Base-by-base conservation (phyloP, 2,888 invertebrate species). In the Galerucella nymphaeae region DNA sequence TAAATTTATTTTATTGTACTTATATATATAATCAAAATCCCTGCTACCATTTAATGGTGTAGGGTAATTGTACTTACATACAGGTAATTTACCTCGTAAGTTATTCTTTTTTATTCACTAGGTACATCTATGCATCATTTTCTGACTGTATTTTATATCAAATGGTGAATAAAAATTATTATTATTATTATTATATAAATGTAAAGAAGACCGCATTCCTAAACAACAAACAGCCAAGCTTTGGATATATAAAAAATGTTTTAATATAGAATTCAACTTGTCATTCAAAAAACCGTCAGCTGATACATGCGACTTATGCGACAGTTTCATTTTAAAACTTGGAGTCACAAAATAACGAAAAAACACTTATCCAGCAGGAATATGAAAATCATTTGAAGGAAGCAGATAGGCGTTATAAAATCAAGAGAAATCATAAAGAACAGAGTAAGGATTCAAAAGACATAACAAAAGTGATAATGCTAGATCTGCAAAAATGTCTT, bases 391-490 rank as follows among this genome's bases (percentile, higher is more conserved):
- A 74, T 48, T 59, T 71, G 45, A 68, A 69, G 23, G 74, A 71
- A 61, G 69, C 66, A 20, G 71, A 71, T 18, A 71, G 14, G 57
- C 55, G 74, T 38, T 74, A 68, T 45, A 23, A 68, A 68, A 64
- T 45, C 16, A 71, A 74, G 63, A 64, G 38, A 38, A 42, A 70
- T 18, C 55, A 63, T 20, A 70, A 70, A 59, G 42, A 55, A 55
- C 42, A 62, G 10, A 62, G 20, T 5, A 45, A 58, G 18, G 5
- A 42, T 57, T 70, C 58, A 16, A 68, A 50, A 9, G 66, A 66
- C 59, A 64, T 2, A 62, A 70, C 53, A 1, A 70, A 57, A 57
- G 70, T 70, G 1, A 58, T 70, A 30, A 62, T 70, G 70, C 45
- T 65, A 20, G 70, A 70, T 65, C n/a, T 70, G 20, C 58, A 70